A percentile compares a stretch with the other conserved stretches of the same genome.
Evolutionary conservation across 2,888 invertebrate species (phyloP).

Genomic region (Allygus modestus): DNA sequence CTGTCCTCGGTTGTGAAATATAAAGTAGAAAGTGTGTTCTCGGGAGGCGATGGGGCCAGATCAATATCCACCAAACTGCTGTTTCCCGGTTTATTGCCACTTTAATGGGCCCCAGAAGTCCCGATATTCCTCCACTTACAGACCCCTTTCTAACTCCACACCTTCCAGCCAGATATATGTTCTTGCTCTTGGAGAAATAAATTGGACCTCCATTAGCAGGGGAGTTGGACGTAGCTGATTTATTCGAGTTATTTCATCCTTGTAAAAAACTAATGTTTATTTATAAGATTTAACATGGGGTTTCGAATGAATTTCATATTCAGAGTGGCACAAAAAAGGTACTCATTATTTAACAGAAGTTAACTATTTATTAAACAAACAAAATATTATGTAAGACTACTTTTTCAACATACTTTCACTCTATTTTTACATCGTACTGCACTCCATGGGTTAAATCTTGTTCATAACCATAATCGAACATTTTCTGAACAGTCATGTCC

Average conservation of each 20-base stretch:
- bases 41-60: not conserved
- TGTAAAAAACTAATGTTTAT: no score
- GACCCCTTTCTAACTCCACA: conserved; percentile 28
- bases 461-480: no score
- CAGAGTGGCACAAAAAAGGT: no score
- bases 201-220: conserved; percentile 8
- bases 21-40: conserved; percentile 4
- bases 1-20: not conserved
- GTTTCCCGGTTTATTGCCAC: conserved; percentile 23
- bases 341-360: no score
- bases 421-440: no score
- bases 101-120: conserved; percentile 23
- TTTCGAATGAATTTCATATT: no score
- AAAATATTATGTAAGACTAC: no score
- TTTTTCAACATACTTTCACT: no score
- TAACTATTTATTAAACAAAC: no score
- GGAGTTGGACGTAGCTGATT: not conserved
- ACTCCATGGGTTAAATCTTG: no score
- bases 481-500: no score
- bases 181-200: conserved; percentile 22
- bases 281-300: no score
- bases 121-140: conserved; percentile 34
- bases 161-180: conserved; percentile 18
- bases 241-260: not conserved
- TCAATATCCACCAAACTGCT: conserved; percentile 28